Conservation (phyloP, 2,888 invertebrate genomes). For the Pollenia griseotomentosa region DNA sequence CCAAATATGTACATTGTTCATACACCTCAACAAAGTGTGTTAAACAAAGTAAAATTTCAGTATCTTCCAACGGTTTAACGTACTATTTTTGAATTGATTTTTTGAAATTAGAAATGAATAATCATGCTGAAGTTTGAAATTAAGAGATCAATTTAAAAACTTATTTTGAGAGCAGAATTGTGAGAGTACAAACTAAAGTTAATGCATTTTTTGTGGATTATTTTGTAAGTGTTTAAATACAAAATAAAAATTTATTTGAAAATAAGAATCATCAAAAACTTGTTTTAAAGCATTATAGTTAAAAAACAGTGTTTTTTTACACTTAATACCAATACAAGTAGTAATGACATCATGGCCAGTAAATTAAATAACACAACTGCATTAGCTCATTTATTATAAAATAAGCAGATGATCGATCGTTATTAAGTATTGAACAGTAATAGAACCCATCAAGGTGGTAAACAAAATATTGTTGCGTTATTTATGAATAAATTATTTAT, state of each 20-base stretch:
- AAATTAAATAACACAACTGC: slow-evolving; percentile 11
- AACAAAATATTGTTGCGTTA: not conserved
- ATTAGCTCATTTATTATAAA: slow-evolving; percentile 33
- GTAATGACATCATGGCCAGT: slow-evolving; percentile 66
- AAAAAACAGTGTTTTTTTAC: slow-evolving; percentile 11
- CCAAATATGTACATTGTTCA: not conserved
- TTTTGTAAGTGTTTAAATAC: not conserved
- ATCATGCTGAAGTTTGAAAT: not conserved
- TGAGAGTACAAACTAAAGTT: slow-evolving; percentile 2
- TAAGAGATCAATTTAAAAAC: slow-evolving; percentile 5
- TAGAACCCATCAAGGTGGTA: slow-evolving; percentile 16
- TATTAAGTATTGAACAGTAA: not conserved
- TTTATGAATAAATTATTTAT: not conserved
- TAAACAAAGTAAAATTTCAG: slow-evolving; percentile 31
- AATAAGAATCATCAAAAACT: slow-evolving; percentile 21
- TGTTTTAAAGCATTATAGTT: slow-evolving; percentile 22
- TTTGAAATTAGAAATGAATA: not conserved
- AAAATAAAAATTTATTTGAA: slow-evolving; percentile 14
- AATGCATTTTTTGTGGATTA: not conserved
- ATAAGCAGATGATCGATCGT: slow-evolving; percentile 48
- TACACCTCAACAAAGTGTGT: slow-evolving; percentile 2
- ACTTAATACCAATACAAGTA: slow-evolving; percentile 27
- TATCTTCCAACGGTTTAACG: slow-evolving; percentile 46
- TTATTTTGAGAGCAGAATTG: not conserved
- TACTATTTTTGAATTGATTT: slow-evolving; percentile 44